Percentiles rank a stretch among this genome's conserved stretches.
Conservation (phyloP, 2,113 vertebrate species). For the Picathartes gymnocephalus region DNA sequence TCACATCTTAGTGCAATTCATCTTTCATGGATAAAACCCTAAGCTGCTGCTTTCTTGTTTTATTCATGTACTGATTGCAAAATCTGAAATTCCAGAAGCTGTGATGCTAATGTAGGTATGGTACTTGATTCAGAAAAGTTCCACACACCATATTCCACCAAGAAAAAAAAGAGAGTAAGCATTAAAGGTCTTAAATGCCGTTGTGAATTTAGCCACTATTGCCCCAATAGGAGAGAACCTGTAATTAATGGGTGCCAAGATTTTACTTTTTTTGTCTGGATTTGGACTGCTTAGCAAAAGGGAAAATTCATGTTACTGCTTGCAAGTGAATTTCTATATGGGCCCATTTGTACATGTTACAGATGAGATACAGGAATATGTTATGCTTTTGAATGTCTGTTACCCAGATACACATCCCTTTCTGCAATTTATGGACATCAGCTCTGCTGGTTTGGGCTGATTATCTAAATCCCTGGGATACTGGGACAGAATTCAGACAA, state of each 20-base stretch:
- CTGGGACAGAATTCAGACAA: background rate
- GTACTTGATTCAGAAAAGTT: background rate
- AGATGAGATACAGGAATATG: background rate
- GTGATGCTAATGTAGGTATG: background rate
- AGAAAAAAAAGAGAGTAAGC: background rate
- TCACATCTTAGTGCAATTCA: background rate
- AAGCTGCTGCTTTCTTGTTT: background rate
- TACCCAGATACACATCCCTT: background rate
- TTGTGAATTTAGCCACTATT: background rate
- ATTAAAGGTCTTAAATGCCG: background rate
- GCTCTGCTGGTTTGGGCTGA: background rate
- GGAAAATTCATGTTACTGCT: background rate
- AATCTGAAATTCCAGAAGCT: background rate
- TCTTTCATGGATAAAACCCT: background rate
- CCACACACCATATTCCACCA: fast-evolving
- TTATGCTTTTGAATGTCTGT: background rate
- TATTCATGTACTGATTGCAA: background rate
- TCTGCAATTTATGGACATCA: background rate
- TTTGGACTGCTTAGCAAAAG: background rate
- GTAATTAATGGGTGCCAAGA: background rate
- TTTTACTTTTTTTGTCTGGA: background rate
- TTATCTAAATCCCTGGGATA: background rate
- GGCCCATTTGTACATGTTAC: background rate
- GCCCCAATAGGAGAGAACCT: background rate
- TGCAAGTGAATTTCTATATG: background rate